Base-by-base conservation (phyloP, 1,140 invertebrate species). In the Aphelenchoides avenae region DNA sequence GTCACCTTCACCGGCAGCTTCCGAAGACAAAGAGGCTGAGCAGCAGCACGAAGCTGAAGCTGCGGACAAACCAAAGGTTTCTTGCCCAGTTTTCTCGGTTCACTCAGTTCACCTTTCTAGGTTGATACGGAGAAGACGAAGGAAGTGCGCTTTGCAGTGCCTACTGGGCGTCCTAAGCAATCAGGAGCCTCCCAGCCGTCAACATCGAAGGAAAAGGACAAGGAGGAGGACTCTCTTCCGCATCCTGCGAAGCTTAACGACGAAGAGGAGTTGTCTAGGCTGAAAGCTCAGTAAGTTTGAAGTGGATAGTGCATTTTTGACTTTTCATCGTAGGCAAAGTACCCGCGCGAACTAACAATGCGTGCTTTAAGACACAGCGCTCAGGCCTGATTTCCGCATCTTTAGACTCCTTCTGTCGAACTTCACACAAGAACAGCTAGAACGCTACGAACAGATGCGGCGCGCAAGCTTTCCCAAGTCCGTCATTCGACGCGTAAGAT, bases 361-460 rank as follows among this genome's bases (percentile, higher is more conserved):
- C n/a, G n/a, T n/a, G n/a, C n/a, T n/a, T n/a, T n/a, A n/a, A n/a
- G n/a, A n/a, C n/a, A n/a, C n/a, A n/a, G n/a, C 7, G 26, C n/a
- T 33, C 11, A 37, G 31, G 34, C n/a, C 30, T 57, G 1, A 52
- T 22, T 62, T 52, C 7, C 15, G 9, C 40, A 2, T 11, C 55
- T 64, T 81, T 59, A 64, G 85, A 79, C 89, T 95, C 47, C 79
- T 99, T 36, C 91, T 98, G 0, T 97, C 93, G 0, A 96, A 98
- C 78, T 97, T 99, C 68, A 93, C 91, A 0, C 91, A 97, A 80
- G 92, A 95, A 68, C 93, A 98, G 77, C 78, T 98, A 15, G 89
- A 97, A 77, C 84, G 92, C 70, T 99, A 98, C 83, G 94, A 98
- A 82, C 95, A 97, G 90, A 98, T 89, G 73, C 82, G 94, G 69